These are phyloP conservation scores for Bombylius major DNA, from an alignment of 2,888 invertebrate genomes.

Conservation along the genomic window DNA sequence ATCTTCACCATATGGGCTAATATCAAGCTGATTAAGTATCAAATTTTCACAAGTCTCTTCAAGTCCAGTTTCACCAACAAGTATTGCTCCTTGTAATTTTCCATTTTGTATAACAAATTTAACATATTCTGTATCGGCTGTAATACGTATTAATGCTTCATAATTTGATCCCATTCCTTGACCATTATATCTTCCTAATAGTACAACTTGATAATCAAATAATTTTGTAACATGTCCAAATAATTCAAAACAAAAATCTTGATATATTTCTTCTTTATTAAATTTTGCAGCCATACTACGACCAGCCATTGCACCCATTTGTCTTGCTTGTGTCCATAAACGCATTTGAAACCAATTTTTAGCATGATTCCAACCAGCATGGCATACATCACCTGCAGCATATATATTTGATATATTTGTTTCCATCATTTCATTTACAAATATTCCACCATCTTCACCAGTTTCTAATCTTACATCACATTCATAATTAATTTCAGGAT, in stretches of 20 bases:
- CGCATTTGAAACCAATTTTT: constrained; percentile 89
- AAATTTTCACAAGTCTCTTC: constrained; percentile 98
- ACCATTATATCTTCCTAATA: constrained; percentile 86
- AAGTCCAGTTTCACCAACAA: constrained; percentile 93
- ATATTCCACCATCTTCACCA: constrained; percentile 66
- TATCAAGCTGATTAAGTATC: constrained; percentile 85
- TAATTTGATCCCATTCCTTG: constrained; percentile 70
- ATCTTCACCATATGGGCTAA: constrained; percentile 78
- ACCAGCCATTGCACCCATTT: constrained; percentile 93
- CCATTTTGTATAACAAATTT: constrained; percentile 80
- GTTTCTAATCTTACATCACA: constrained; percentile 42
- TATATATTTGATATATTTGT: constrained; percentile 67
- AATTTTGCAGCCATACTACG: constrained; percentile 66
- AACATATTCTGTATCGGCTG: constrained; percentile 67
- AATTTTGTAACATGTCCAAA: constrained; percentile 94
- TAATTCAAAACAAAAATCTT: constrained; percentile 94
- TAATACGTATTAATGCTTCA: constrained; percentile 74
- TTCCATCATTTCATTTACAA: constrained; percentile 74
- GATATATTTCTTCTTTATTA: constrained; percentile 50
- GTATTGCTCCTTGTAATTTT: constrained; percentile 78
- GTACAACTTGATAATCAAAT: constrained; percentile 85
- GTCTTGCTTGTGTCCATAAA: constrained; percentile 95
- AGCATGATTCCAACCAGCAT: constrained; percentile 62
- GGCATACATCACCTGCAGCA: constrained; percentile 93
- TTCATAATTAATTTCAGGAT: constrained; percentile 48